A percentile compares a stretch with the other conserved stretches of the same genome.
These are phyloP conservation scores for Orcinus orca DNA, from an alignment of 2,113 vertebrate genomes.

Conservation along the genomic window DNA sequence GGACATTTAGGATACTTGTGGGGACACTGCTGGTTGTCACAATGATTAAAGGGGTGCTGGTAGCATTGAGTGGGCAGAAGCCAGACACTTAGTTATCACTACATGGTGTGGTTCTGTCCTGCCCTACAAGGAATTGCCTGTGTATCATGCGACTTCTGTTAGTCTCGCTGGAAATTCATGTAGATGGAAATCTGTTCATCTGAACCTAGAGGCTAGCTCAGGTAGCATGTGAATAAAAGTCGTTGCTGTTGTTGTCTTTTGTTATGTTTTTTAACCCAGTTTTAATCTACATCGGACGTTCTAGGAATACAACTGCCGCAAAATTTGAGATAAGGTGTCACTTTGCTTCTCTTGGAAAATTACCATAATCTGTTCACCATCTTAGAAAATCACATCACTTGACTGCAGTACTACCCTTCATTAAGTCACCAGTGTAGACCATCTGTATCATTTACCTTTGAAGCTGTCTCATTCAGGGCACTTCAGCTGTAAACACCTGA, in stretches of 20 bases:
- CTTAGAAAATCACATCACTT: background rate
- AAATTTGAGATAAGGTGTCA: background rate
- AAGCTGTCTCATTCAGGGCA: background rate
- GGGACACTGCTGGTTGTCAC: background rate
- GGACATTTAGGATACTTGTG: background rate
- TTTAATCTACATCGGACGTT: background rate
- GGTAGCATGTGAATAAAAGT: background rate
- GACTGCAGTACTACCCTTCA: background rate
- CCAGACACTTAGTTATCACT: background rate
- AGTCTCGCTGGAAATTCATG: background rate
- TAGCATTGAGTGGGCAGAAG: background rate
- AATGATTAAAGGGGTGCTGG: background rate
- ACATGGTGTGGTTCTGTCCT: background rate
- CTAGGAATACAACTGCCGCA: background rate
- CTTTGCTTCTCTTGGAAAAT: background rate
- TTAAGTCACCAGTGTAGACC: background rate
- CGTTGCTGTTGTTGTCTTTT: background rate
- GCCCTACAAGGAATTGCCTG: background rate
- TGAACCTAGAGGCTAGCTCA: background rate
- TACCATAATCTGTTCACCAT: background rate
- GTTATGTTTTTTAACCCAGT: background rate
- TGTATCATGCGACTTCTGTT: background rate
- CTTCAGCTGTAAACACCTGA: background rate
- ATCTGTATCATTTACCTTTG: background rate
- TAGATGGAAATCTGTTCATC: background rate